These are phyloP conservation scores for Epizoanthus scotinus DNA, from an alignment of 92 coral and sea anemone genomes.

Conservation along the genomic window DNA sequence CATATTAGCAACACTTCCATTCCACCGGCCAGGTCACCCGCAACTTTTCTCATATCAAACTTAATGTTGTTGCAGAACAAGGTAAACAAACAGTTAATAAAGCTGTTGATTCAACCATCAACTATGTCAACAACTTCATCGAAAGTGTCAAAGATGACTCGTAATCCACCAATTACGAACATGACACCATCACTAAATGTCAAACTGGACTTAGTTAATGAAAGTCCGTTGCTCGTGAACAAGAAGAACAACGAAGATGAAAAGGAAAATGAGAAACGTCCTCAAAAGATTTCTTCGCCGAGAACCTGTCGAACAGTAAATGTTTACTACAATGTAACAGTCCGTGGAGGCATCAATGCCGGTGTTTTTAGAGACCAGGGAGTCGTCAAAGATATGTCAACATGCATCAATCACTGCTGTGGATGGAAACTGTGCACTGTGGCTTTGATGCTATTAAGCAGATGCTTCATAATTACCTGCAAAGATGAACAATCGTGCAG, in stretches of 20 bases:
- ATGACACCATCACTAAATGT: slow-evolving; percentile 67
- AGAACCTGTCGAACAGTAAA: slow-evolving; percentile 50
- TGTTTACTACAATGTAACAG: slow-evolving; percentile 73
- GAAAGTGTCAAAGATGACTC: slow-evolving; percentile 28
- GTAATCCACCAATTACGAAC: slow-evolving; percentile 52
- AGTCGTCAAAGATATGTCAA: slow-evolving; percentile 75
- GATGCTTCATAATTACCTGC: slow-evolving; percentile 86
- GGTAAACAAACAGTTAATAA: slow-evolving; percentile 37
- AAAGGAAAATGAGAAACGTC: not conserved
- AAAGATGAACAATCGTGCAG: slow-evolving; percentile 65
- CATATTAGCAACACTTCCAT: not conserved
- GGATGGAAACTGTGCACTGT: slow-evolving; percentile 89
- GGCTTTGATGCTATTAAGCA: slow-evolving; percentile 84
- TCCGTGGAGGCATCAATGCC: slow-evolving; percentile 83
- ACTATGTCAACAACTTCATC: slow-evolving; percentile 68
- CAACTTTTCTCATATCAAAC: slow-evolving; percentile 20
- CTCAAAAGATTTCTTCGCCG: slow-evolving; percentile 6
- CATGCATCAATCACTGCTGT: slow-evolving; percentile 88
- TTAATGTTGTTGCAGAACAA: slow-evolving; percentile 43
- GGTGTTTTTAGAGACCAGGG: slow-evolving; percentile 88
- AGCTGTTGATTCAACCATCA: slow-evolving; percentile 65
- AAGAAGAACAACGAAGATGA: slow-evolving; percentile 1
- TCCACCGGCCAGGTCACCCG: slow-evolving; percentile 40
- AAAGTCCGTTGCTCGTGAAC: not conserved
- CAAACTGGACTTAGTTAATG: not conserved